Base-by-base conservation (phyloP, 23 tunicate genomes). In the Trididemnum nubilum region DNA sequence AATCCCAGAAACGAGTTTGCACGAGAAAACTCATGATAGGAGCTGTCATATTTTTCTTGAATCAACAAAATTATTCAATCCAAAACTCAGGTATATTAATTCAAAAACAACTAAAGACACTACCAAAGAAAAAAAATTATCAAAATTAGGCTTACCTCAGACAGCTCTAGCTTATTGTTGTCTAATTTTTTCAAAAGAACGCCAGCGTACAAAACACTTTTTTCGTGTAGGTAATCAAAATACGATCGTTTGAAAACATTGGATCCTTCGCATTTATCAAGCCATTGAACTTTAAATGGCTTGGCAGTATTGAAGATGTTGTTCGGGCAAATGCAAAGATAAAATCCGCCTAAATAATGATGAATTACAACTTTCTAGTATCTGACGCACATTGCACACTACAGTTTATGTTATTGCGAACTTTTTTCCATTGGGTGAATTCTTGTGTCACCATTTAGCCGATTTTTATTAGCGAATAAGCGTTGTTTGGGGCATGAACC, bases 201-300 rank as follows among this genome's bases (percentile, higher is more conserved):
- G 7, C 91, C 97, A 49, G 97, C 89, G 44, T 86, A 86, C 61
- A 92, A 72, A 31, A 92, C 97, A 57, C 88, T 84, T 49, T 92
- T 92, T 38, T 82, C 86, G 72, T 92, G 88, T 69, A 92, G 79
- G 49, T 87, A 92, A 64, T 92, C 97, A 67, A 86, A 86, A 72
- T 92, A 92, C 32, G 97, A 92, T 7, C 89, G 86, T 50, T 86
- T 92, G 82, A 81, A 92, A 33, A 86, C 72, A 82, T 92, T 86
- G 26, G 91, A 61, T 31, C 82, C 91, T 33, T 78, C 84, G 51
- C 69, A 77, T 40, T 92, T 86, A 33, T 92, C 97, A 21, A 92
- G 64, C 97, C 97, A 92, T 33, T 86, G 97, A 15, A 92, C 88
- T 79, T 92, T 92, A 72, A 92, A 92, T 44, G 91, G 82, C 44